Conservation (phyloP, 2,113 vertebrate genomes). For the Nycticebus coucang region DNA sequence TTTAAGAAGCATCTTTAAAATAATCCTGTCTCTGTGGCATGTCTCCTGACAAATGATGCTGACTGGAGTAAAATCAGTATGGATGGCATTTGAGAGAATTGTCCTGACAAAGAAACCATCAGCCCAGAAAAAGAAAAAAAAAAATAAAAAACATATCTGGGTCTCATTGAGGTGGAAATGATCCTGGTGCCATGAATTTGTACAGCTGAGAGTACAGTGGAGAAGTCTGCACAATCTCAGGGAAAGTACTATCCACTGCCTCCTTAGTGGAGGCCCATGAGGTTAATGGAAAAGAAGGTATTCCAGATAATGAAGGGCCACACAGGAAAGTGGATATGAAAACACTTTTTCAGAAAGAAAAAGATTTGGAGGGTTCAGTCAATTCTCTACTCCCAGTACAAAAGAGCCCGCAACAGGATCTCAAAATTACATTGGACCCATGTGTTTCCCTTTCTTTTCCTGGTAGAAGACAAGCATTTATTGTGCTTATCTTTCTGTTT, state of each 20-base stretch:
- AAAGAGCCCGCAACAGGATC: neutral
- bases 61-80: neutral
- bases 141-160: neutral
- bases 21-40: neutral
- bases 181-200: neutral
- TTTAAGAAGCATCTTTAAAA: neutral
- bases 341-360: neutral
- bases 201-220: neutral
- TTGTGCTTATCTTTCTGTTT: neutral
- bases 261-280: neutral
- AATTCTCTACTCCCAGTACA: neutral
- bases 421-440: neutral
- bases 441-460: neutral
- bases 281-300: neutral
- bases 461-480: neutral
- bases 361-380: neutral
- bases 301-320: neutral
- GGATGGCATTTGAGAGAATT: neutral
- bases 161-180: neutral
- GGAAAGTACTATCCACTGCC: neutral
- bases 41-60: neutral
- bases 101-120: neutral
- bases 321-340: neutral
- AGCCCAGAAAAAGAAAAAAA: neutral
- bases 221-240: neutral